phyloP scores from a whole-genome alignment of 2,888 invertebrate species.

The Pollenia amentaria region DNA sequence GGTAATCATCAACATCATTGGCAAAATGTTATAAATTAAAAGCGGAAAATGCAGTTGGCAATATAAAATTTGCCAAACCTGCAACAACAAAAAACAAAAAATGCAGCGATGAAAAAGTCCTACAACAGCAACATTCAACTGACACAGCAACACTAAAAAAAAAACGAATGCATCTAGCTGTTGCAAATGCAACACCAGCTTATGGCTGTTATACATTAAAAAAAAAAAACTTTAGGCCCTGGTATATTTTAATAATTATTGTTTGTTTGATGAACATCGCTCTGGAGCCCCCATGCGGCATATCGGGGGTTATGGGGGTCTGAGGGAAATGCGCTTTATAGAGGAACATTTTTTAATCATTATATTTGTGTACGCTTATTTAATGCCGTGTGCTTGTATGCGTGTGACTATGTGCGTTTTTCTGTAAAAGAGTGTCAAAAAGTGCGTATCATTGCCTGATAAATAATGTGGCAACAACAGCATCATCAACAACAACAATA shows the following conservation, averaged over 20 bases:
- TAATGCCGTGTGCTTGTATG: background rate
- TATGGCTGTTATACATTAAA: constrained; percentile 66
- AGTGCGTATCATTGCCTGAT: constrained; percentile 73
- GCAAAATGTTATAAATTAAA: constrained; percentile 72
- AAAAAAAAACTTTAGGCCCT: constrained; percentile 44
- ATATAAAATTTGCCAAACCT: constrained; percentile 67
- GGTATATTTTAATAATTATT: constrained; percentile 65
- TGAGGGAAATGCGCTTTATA: constrained; percentile 13
- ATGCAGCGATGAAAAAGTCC: constrained; percentile 4
- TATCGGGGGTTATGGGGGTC: background rate
- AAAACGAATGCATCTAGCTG: constrained; percentile 35
- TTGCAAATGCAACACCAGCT: constrained; percentile 61
- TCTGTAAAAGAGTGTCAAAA: constrained; percentile 68
- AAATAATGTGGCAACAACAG: constrained; percentile 59
- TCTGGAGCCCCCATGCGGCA: background rate
- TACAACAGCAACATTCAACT: constrained; percentile 6
- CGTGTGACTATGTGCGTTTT: background rate
- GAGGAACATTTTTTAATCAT: constrained; percentile 53
- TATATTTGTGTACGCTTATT: constrained; percentile 6
- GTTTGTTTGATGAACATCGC: constrained; percentile 60
- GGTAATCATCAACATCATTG: constrained; percentile 53
- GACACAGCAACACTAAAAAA: constrained; percentile 39
- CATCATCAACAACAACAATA: constrained; percentile 27
- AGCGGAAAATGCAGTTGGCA: constrained; percentile 74
- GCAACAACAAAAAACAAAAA: constrained; percentile 41